phyloP scores from a whole-genome alignment of 1,140 invertebrate genomes.

The Triops cancriformis region DNA sequence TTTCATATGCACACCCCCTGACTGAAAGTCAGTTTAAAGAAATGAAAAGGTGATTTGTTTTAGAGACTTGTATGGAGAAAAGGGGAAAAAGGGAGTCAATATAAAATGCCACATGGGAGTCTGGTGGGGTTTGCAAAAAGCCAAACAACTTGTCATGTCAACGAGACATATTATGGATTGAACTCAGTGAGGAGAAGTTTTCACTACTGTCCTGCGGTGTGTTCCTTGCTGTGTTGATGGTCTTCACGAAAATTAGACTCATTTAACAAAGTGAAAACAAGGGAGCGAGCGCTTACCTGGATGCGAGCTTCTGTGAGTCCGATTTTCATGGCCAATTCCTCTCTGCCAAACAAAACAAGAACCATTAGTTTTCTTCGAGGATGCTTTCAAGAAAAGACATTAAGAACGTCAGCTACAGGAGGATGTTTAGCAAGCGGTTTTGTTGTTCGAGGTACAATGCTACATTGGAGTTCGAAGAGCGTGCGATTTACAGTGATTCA shows the following conservation, averaged over 20 bases:
- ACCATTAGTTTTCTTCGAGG: not conserved
- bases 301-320: constrained; percentile 95
- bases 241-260: not conserved
- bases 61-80: not conserved
- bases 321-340: constrained; percentile 95
- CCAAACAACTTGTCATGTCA: not conserved
- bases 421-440: no score
- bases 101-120: not conserved
- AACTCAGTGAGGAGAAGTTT: not conserved
- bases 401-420: no score
- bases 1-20: no score
- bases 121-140: not conserved
- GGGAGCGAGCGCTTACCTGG: constrained; percentile 61
- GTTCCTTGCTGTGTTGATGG: constrained; percentile 1
- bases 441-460: no score
- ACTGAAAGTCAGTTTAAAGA: no score
- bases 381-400: no score
- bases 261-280: constrained; percentile 2
- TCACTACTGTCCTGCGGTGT: constrained; percentile 3
- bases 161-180: not conserved
- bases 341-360: constrained; percentile 58
- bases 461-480: no score
- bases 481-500: no score
- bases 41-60: no score
- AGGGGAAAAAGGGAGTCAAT: not conserved